Percentiles rank a stretch among this genome's conserved stretches.
phyloP scores from a whole-genome alignment of 2,797 vertebrate genomes.

The Clarias platycephalus region DNA sequence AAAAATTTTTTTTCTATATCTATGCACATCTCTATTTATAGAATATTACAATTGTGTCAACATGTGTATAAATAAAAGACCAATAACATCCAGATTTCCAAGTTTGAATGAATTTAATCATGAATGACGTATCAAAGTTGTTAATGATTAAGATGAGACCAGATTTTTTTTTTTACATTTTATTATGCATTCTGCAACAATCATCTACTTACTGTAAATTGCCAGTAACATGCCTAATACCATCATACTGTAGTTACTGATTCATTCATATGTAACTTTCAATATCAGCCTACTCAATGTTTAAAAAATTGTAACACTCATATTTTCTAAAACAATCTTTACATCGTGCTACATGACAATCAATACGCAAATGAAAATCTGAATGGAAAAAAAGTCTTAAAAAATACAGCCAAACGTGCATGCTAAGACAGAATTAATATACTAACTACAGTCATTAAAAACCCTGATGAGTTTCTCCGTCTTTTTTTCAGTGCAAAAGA shows the following conservation, averaged over 20 bases:
- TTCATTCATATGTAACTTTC: background rate
- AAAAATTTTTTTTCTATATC: too few species aligned
- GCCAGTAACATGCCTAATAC: background rate
- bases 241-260: background rate
- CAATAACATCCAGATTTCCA: background rate
- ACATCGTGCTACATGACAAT: background rate
- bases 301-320: background rate
- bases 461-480: constrained; percentile 29
- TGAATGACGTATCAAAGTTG: constrained; percentile 7
- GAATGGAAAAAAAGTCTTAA: constrained; percentile 31
- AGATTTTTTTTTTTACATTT: constrained; percentile 14
- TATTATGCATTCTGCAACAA: background rate
- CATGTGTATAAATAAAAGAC: background rate
- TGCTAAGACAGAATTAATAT: constrained; percentile 55
- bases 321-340: background rate
- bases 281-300: background rate
- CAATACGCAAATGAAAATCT: constrained; percentile 3
- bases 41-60: background rate
- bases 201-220: background rate
- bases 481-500: constrained; percentile 28
- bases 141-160: background rate
- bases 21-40: background rate
- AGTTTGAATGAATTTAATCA: constrained; percentile 9
- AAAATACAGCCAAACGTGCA: constrained; percentile 50
- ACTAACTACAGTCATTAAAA: constrained; percentile 47